phyloP scores from a whole-genome alignment of 2,797 vertebrate genomes.

The Poecilia wingei region DNA sequence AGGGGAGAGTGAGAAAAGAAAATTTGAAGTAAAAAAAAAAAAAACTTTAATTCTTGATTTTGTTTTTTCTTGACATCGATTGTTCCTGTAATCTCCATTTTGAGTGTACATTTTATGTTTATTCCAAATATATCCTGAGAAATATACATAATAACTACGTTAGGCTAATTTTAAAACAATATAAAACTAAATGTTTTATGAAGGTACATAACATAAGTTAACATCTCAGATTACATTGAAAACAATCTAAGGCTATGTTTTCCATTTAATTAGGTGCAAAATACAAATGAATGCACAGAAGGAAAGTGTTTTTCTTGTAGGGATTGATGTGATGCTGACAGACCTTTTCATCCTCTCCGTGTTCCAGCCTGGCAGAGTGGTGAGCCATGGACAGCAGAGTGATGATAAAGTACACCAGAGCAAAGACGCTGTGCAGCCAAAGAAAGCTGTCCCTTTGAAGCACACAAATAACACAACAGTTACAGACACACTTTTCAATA shows the following conservation, averaged over 20 bases:
- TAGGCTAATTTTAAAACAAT: neutral
- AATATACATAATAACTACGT: neutral
- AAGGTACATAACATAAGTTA: neutral
- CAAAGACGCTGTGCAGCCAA: conserved; percentile 93
- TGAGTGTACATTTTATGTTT: neutral
- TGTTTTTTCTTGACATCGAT: neutral
- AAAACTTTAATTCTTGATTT: neutral
- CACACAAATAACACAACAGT: conserved; percentile 28
- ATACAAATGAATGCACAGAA: neutral
- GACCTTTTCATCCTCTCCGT: conserved; percentile 91
- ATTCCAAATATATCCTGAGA: neutral
- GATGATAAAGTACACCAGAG: conserved; percentile 92
- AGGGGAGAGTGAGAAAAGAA: neutral
- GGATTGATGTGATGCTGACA: conserved; percentile 42
- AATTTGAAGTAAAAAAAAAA: neutral
- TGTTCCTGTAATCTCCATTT: neutral
- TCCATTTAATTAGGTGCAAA: neutral
- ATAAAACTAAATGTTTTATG: neutral
- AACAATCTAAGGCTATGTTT: neutral
- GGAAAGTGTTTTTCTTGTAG: neutral
- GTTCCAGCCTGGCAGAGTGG: conserved; percentile 88
- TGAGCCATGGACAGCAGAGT: conserved; percentile 91
- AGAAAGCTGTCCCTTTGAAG: conserved; percentile 86
- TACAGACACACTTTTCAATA: neutral
- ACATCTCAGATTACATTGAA: neutral